phyloP scores from a whole-genome alignment of 2,797 vertebrate species.

The Amphiprion clarkii region DNA sequence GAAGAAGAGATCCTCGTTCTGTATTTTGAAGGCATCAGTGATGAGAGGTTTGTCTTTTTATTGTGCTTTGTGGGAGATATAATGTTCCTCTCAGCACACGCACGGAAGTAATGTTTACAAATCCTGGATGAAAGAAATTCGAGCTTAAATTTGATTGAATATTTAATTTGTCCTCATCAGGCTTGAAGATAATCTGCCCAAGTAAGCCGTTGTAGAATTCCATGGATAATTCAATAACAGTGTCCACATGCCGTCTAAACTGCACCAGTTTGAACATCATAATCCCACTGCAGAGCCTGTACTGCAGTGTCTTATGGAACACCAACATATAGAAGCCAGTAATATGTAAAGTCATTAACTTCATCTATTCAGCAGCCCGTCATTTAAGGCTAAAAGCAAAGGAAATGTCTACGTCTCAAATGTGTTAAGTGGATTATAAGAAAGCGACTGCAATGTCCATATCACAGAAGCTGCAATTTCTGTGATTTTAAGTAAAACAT shows the following conservation, averaged over 20 bases:
- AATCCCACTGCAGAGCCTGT: not conserved
- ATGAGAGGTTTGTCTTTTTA: not conserved
- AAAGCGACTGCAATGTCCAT: too few relatives aligned
- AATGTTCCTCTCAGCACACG: not conserved
- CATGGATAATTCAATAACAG: not conserved
- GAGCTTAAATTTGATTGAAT: not conserved
- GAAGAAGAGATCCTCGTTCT: not conserved
- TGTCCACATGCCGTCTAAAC: constrained; percentile 12
- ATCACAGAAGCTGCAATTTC: too few relatives aligned
- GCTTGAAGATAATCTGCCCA: not conserved
- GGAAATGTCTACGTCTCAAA: too few relatives aligned
- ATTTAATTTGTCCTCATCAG: too few relatives aligned
- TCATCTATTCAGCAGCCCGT: constrained; percentile 1
- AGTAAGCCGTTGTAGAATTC: not conserved
- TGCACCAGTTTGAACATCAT: not conserved
- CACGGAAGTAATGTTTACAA: constrained; percentile 7
- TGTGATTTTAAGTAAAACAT: too few relatives aligned
- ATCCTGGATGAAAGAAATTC: not conserved
- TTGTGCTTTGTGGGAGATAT: not conserved
- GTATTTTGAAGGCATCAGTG: constrained; percentile 12
- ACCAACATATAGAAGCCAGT: not conserved
- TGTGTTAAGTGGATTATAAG: too few relatives aligned
- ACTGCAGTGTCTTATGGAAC: not conserved
- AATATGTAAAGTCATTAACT: not conserved
- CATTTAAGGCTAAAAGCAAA: not conserved